Conservation (phyloP, 1,140 invertebrate genomes). For the Pygmarrhopalites habei region DNA sequence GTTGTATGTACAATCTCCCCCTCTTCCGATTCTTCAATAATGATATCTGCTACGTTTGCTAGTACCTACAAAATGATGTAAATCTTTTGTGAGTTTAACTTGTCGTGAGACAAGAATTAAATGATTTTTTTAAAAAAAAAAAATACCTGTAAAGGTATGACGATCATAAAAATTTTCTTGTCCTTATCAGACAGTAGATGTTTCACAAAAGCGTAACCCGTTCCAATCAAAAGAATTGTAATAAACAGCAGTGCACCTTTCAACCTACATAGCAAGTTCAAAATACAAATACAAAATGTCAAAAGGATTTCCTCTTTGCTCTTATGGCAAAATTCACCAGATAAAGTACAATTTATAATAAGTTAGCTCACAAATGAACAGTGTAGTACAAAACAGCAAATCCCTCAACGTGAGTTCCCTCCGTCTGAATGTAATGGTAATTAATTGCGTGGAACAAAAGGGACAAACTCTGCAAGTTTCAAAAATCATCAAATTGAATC, state of each 20-base stretch:
- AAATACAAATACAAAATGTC: constrained; percentile 1
- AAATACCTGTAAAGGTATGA: constrained; percentile 94
- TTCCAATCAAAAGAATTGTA: constrained; percentile 92
- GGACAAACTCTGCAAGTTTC: constrained; percentile 84
- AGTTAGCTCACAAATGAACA: constrained; percentile 72
- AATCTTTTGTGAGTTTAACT: constrained; percentile 4
- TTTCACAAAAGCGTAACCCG: constrained; percentile 98
- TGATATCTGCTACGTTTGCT: constrained; percentile 94
- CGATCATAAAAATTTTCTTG: constrained; percentile 97
- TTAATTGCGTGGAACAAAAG: constrained; percentile 94
- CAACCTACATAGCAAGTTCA: constrained; percentile 51
- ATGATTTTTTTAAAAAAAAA: no score
- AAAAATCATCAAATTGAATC: no score
- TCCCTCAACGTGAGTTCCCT: constrained; percentile 87
- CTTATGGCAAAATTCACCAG: background rate
- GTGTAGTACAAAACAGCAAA: constrained; percentile 97
- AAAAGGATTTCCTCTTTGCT: no score
- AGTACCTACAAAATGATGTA: constrained; percentile 61
- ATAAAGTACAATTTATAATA: constrained; percentile 8
- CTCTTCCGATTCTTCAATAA: constrained; percentile 95
- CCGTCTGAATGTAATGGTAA: constrained; percentile 90
- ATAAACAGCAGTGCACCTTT: constrained; percentile 93
- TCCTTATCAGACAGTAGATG: constrained; percentile 92
- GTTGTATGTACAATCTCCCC: constrained; percentile 79
- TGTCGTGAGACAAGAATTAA: no score